Conservation (phyloP, 2,797 vertebrate genomes). For the Chiloscyllium punctatum region DNA sequence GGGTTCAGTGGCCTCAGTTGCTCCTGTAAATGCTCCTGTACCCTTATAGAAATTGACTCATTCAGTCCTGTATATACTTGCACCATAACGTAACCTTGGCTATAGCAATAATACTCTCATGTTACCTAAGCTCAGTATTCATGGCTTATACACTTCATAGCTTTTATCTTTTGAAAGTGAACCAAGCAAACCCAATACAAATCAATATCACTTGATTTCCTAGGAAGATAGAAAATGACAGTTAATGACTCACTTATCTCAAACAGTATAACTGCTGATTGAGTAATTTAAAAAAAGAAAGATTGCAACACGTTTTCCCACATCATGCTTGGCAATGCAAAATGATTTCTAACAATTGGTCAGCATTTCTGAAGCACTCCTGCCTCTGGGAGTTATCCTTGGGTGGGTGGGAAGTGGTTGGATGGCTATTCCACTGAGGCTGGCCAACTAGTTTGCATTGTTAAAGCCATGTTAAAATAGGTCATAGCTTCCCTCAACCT, state of each 20-base stretch:
- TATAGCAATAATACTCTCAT: not conserved
- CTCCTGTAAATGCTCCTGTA: not conserved
- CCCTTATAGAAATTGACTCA: slow-evolving; percentile 22
- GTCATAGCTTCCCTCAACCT: too few relatives aligned
- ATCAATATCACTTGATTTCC: not conserved
- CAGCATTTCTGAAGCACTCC: too few relatives aligned
- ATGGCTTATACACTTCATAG: not conserved
- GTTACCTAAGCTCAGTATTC: not conserved
- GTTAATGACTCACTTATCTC: not conserved
- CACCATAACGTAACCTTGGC: not conserved
- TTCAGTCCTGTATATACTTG: not conserved
- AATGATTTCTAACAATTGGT: too few relatives aligned
- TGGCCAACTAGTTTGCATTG: too few relatives aligned
- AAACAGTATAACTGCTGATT: not conserved
- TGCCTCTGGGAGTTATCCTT: too few relatives aligned
- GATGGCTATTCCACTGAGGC: too few relatives aligned
- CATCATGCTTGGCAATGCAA: not conserved
- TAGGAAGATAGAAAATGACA: not conserved
- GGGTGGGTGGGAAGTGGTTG: too few relatives aligned
- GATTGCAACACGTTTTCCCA: not conserved
- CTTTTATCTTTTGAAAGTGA: not conserved
- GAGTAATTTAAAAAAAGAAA: not conserved
- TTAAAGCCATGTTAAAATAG: too few relatives aligned
- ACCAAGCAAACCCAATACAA: not conserved
- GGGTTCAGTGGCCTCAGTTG: slow-evolving; percentile 22